Evolutionary conservation across 2,888 invertebrate genomes (phyloP).

Genomic region (Agrilus mali): DNA sequence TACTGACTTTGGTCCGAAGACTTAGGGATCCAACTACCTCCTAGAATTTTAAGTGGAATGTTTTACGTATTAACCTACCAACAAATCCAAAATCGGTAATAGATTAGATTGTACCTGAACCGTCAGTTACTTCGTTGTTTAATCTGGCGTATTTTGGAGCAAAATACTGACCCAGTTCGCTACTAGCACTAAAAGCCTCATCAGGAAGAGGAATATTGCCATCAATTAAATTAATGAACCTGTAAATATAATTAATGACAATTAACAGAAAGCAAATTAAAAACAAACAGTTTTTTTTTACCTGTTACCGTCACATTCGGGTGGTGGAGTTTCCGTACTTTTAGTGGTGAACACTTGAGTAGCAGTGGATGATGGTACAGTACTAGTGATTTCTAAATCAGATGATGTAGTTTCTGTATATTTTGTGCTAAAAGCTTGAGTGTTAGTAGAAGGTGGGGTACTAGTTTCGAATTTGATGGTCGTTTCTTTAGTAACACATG

Average conservation of each 20-base stretch:
- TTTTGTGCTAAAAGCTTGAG: conserved; percentile 1
- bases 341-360: not conserved
- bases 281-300: conserved; percentile 16
- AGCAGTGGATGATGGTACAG: no score
- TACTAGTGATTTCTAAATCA: no score
- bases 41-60: conserved; percentile 20
- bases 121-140: conserved; percentile 24
- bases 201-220: conserved; percentile 38
- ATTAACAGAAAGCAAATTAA: not conserved
- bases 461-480: conserved; percentile 3
- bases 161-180: conserved; percentile 35
- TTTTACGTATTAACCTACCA: not conserved
- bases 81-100: not conserved
- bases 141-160: conserved; percentile 43
- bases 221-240: conserved; percentile 36
- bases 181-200: conserved; percentile 47
- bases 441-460: not conserved
- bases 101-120: conserved; percentile 14
- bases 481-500: conserved; percentile 28
- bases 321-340: conserved; percentile 33
- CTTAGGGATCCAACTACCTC: conserved; percentile 59
- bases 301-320: conserved; percentile 29
- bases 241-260: conserved; percentile 13
- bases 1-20: conserved; percentile 49
- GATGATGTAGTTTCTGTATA: not conserved